These are phyloP conservation scores for Cairina moschata DNA, from an alignment of 2,113 vertebrate genomes.

Conservation along the genomic window DNA sequence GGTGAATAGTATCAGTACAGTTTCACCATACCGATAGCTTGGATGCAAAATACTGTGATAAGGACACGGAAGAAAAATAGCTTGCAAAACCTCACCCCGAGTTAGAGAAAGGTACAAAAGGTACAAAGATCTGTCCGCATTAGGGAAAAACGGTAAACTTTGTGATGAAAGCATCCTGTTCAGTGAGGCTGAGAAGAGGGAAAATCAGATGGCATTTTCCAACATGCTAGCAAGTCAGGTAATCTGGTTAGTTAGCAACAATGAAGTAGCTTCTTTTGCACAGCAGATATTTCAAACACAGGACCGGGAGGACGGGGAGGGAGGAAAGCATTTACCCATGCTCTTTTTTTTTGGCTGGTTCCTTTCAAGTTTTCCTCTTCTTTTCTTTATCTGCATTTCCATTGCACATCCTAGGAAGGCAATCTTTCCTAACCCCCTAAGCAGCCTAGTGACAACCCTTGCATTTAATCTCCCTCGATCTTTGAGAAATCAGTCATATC, in stretches of 20 bases:
- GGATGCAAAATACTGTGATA: not conserved
- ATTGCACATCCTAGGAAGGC: not conserved
- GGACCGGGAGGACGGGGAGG: too few relatives aligned
- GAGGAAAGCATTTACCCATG: rapidly evolving
- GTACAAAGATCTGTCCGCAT: not conserved
- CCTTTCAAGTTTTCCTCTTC: not conserved
- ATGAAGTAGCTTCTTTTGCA: not conserved
- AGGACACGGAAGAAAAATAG: not conserved
- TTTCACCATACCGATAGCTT: not conserved
- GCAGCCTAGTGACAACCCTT: not conserved
- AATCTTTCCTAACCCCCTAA: not conserved
- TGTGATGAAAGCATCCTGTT: not conserved
- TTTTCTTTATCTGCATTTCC: not conserved
- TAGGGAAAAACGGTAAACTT: not conserved
- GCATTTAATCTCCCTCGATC: not conserved
- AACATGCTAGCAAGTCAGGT: not conserved
- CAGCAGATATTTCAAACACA: rapidly evolving
- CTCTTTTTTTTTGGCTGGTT: not conserved
- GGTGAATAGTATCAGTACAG: not conserved
- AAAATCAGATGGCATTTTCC: not conserved
- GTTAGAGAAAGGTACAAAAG: not conserved
- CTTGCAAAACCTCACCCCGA: not conserved
- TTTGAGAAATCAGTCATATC: not conserved
- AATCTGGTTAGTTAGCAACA: not conserved
- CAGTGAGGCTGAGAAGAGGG: not conserved